Conservation (phyloP, 2,888 invertebrate genomes). For the Caenorhabditis afra region DNA sequence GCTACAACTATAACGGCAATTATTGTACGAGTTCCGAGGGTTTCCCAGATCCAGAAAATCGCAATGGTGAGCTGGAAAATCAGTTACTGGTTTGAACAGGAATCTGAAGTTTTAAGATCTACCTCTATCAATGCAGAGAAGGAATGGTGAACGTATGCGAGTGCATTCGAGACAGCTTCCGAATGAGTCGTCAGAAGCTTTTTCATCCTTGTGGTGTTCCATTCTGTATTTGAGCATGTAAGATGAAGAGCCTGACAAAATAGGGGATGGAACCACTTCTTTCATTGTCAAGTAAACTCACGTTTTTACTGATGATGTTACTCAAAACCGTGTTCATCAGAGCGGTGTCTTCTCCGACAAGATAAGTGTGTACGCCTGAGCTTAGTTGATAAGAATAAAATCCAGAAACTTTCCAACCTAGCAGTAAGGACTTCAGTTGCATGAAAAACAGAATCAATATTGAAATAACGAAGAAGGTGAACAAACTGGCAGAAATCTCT, state of each 20-base stretch:
- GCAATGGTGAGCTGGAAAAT: conserved; percentile 50
- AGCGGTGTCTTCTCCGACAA: conserved; percentile 58
- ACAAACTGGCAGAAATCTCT: conserved; percentile 47
- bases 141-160: conserved; percentile 58
- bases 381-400: background rate
- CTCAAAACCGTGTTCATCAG: conserved; percentile 52
- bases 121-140: conserved; percentile 58
- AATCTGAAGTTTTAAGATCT: background rate
- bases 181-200: conserved; percentile 64
- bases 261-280: no score
- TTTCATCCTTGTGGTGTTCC: conserved; percentile 45
- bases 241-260: conserved; percentile 32
- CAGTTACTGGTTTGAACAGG: background rate
- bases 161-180: conserved; percentile 55
- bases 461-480: conserved; percentile 54
- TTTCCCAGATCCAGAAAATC: conserved; percentile 61
- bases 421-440: conserved; percentile 54
- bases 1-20: conserved; percentile 56
- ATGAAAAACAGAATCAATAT: conserved; percentile 59
- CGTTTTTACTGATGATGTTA: conserved; percentile 59
- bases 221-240: conserved; percentile 50
- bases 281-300: conserved; percentile 8
- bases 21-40: conserved; percentile 57
- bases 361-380: conserved; percentile 58
- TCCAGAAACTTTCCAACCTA: conserved; percentile 14